Conservation (phyloP, 35 echinoderm and acorn worm species). For the Stichopus chloronotus region DNA sequence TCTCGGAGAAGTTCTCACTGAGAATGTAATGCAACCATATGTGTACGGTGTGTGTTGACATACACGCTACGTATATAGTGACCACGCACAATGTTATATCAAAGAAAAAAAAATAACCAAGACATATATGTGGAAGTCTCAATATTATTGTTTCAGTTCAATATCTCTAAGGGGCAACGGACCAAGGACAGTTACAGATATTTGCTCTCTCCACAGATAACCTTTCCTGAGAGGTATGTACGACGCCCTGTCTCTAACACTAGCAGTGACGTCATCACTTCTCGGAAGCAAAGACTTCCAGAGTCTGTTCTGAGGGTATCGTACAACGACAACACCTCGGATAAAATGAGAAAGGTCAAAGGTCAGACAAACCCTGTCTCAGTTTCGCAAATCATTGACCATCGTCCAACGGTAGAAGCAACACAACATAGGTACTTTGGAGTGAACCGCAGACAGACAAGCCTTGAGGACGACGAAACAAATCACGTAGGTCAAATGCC, state of each 20-base stretch:
- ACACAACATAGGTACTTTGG: not conserved
- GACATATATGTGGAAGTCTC: too few species aligned
- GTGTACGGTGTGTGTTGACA: too few species aligned
- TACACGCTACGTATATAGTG: too few species aligned
- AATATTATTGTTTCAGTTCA: too few species aligned
- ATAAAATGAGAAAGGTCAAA: not conserved
- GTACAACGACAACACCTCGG: not conserved
- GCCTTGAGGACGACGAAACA: not conserved
- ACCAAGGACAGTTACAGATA: not conserved
- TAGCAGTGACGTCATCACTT: not conserved
- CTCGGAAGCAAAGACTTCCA: not conserved
- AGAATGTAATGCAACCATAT: too few species aligned
- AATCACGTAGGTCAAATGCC: not conserved
- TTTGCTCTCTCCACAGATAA: not conserved
- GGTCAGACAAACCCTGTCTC: not conserved
- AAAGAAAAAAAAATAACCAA: too few species aligned
- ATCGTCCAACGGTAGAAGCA: not conserved
- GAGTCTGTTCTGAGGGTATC: slow-evolving; percentile 10
- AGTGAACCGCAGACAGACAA: not conserved
- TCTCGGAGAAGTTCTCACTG: too few species aligned
- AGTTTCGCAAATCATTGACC: slow-evolving; percentile 12
- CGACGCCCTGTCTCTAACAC: not conserved
- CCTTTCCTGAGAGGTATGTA: not conserved
- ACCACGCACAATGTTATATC: too few species aligned
- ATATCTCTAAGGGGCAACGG: too few species aligned